These are phyloP conservation scores for Menura novaehollandiae DNA, from an alignment of 2,113 vertebrate species.

Conservation along the genomic window DNA sequence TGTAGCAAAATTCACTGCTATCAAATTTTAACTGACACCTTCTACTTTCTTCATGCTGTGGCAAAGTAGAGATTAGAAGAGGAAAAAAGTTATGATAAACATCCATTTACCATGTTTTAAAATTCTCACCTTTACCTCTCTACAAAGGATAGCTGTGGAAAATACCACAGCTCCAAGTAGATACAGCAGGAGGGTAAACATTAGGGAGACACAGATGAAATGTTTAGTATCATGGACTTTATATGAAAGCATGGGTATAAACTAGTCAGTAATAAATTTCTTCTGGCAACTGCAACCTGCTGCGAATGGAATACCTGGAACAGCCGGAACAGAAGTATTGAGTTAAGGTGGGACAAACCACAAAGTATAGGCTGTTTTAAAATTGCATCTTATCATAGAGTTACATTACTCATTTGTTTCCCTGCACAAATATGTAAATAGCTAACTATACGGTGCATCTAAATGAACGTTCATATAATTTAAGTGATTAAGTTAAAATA, in stretches of 20 bases:
- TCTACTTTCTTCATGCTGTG: neutral
- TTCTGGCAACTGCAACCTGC: neutral
- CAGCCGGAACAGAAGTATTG: neutral
- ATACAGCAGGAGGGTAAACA: neutral
- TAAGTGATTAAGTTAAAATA: neutral
- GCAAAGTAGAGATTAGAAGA: neutral
- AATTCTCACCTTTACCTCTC: neutral
- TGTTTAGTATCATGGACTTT: neutral
- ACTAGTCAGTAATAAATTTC: neutral
- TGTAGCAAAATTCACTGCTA: neutral
- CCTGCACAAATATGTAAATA: neutral
- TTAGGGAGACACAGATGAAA: neutral
- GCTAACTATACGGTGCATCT: rapidly evolving
- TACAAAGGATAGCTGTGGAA: neutral
- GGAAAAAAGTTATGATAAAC: neutral
- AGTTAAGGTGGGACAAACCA: neutral
- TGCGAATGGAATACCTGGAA: neutral
- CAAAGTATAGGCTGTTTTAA: neutral
- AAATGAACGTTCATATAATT: neutral
- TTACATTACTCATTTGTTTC: neutral
- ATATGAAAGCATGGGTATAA: neutral
- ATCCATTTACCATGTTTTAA: neutral
- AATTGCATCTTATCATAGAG: neutral
- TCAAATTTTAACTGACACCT: neutral
- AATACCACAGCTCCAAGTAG: neutral